Evolutionary conservation across 2,888 invertebrate species (phyloP).

Genomic region (Theodoxus fluviatilis): DNA sequence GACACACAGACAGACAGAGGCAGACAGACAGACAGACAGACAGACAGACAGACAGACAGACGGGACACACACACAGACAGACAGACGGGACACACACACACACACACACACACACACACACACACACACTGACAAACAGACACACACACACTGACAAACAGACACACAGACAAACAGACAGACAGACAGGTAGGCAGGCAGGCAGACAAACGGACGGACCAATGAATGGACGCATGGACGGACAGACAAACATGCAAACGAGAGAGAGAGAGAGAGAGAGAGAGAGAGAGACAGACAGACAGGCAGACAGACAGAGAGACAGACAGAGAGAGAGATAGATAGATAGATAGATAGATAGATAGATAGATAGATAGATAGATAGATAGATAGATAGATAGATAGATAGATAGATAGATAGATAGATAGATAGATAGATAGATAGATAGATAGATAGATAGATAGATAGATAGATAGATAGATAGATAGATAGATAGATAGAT

Average conservation of each 20-base stretch:
- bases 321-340: too few relatives aligned
- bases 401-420: too few relatives aligned
- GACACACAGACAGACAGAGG: conserved; percentile 1
- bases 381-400: too few relatives aligned
- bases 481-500: too few relatives aligned
- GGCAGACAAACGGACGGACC: background rate
- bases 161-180: conserved; percentile 1
- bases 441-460: too few relatives aligned
- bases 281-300: too few relatives aligned
- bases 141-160: background rate
- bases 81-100: background rate
- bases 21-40: background rate
- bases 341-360: too few relatives aligned
- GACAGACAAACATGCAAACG: conserved; percentile 3
- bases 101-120: background rate
- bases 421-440: too few relatives aligned
- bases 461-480: too few relatives aligned
- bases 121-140: background rate
- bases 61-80: background rate
- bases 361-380: too few relatives aligned
- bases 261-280: too few relatives aligned
- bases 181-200: background rate
- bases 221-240: conserved; percentile 1
- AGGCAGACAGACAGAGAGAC: too few relatives aligned
- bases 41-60: conserved; percentile 5